A percentile compares a stretch with the other conserved stretches of the same genome.
These are phyloP conservation scores for Passer montanus DNA, from an alignment of 2,113 vertebrate species.

Conservation along the genomic window DNA sequence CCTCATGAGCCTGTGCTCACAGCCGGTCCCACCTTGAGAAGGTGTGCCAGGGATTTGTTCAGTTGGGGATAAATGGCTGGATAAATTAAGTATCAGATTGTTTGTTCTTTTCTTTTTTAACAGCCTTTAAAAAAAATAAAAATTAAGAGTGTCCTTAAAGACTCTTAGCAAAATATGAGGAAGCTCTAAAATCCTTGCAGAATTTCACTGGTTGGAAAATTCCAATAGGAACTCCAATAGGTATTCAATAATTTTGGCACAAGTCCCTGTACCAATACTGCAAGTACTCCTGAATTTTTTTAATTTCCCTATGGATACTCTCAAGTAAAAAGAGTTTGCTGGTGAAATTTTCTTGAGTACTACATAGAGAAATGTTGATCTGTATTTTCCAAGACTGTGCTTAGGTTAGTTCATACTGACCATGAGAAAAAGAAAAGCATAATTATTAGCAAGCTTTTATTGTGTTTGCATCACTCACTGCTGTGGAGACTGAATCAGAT, in stretches of 20 bases:
- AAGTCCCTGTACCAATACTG: rapidly evolving
- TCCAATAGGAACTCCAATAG: background rate
- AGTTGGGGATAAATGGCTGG: background rate
- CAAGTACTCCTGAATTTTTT: background rate
- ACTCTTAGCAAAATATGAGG: background rate
- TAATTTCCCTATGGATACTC: background rate
- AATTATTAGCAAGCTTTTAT: background rate
- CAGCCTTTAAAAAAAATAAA: background rate
- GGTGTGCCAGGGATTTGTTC: background rate
- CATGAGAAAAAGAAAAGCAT: constrained; percentile 3
- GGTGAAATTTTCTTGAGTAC: background rate
- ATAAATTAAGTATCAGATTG: background rate
- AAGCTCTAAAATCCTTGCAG: background rate
- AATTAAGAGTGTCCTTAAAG: background rate
- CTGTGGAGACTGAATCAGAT: constrained; percentile 16
- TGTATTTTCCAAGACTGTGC: background rate
- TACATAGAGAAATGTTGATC: background rate
- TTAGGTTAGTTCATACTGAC: background rate
- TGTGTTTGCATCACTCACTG: background rate
- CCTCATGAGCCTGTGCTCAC: background rate
- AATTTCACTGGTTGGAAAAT: background rate
- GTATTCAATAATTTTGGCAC: background rate
- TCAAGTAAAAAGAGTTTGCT: background rate
- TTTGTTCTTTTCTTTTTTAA: background rate
- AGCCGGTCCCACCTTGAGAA: background rate